phyloP scores from a whole-genome alignment of 2,113 vertebrate species.

The Chionis minor region DNA sequence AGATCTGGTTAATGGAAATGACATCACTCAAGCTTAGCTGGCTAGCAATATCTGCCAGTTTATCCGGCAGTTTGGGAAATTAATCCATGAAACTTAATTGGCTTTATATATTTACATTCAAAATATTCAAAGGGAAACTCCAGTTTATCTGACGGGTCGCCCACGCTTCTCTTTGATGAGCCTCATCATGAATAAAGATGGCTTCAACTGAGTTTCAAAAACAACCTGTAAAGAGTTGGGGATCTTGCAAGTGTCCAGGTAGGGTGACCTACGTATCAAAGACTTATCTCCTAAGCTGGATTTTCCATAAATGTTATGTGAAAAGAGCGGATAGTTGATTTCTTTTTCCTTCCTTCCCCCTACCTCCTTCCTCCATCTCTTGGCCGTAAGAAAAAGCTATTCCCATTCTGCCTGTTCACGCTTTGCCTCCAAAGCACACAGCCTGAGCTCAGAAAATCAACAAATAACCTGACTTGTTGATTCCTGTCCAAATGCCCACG shows the following conservation, averaged over 20 bases:
- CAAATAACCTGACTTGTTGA: not conserved
- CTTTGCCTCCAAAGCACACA: not conserved
- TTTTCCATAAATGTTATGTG: not conserved
- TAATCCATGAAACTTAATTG: conserved; percentile 40
- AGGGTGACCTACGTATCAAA: not conserved
- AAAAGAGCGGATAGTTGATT: not conserved
- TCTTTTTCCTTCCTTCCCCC: not conserved
- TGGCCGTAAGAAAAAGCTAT: not conserved
- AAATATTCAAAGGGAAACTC: not conserved
- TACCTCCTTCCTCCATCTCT: not conserved
- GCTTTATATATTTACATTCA: not conserved
- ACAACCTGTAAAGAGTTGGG: not conserved
- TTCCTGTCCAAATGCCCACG: not conserved
- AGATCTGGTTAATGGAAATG: not conserved
- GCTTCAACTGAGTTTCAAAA: not conserved
- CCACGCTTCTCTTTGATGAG: not conserved
- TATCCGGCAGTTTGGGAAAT: not conserved
- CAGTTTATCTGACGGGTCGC: not conserved
- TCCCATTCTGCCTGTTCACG: not conserved
- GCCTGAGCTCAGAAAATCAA: not conserved
- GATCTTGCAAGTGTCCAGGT: not conserved
- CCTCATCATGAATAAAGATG: conserved; percentile 20
- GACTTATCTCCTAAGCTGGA: not conserved
- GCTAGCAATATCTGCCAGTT: not conserved
- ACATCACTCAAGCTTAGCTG: conserved; percentile 19